Percentiles rank a stretch among this genome's conserved stretches.
phyloP scores from a whole-genome alignment of 2,113 vertebrate genomes.

The Hippoglossus stenolepis region DNA sequence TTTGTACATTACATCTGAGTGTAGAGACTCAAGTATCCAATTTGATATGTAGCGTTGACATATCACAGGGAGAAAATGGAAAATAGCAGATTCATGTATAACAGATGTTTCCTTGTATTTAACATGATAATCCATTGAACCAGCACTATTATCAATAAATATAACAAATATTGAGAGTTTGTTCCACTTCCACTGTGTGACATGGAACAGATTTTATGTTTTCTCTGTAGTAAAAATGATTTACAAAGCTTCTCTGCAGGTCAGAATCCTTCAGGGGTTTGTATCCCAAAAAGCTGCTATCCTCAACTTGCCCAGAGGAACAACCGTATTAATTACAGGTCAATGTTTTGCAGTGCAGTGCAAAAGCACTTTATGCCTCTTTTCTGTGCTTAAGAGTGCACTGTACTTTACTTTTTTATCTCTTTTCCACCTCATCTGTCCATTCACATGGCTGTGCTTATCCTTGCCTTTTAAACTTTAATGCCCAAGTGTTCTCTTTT shows the following conservation, averaged over 20 bases:
- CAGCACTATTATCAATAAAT: slow-evolving; percentile 12
- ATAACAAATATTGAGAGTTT: slow-evolving; percentile 17
- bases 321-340: slow-evolving; percentile 85
- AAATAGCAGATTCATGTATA: not conserved
- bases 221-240: slow-evolving; percentile 50
- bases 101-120: not conserved
- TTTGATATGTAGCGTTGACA: too few relatives aligned
- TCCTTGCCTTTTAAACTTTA: slow-evolving; percentile 90
- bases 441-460: slow-evolving; percentile 87
- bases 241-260: slow-evolving; percentile 58
- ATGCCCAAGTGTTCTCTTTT: slow-evolving; percentile 93
- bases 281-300: slow-evolving; percentile 73
- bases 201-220: slow-evolving; percentile 29
- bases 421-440: slow-evolving; percentile 76
- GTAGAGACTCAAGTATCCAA: too few relatives aligned
- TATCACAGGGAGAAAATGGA: too few relatives aligned
- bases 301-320: slow-evolving; percentile 66
- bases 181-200: slow-evolving; percentile 10
- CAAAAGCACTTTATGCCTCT: slow-evolving; percentile 82
- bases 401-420: slow-evolving; percentile 71
- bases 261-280: slow-evolving; percentile 70
- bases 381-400: slow-evolving; percentile 71
- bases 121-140: not conserved
- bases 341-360: slow-evolving; percentile 80
- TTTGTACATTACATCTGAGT: too few relatives aligned